Evolutionary conservation across 2,113 vertebrate species (phyloP).

Genomic region (Fulica atra): DNA sequence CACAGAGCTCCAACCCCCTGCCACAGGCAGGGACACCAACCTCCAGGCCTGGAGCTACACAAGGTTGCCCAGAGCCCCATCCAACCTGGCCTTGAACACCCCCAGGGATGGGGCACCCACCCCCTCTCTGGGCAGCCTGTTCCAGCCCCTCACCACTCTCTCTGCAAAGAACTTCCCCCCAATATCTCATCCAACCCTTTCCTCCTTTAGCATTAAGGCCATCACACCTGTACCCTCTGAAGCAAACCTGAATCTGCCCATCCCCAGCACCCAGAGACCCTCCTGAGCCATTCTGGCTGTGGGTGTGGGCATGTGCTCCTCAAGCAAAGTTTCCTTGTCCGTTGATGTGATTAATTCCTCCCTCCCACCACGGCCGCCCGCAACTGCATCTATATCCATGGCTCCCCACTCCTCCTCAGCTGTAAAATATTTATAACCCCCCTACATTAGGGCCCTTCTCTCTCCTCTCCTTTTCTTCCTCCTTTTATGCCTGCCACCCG

Average conservation of each 20-base stretch:
- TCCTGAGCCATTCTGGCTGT: background rate
- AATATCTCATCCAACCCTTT: too few species aligned
- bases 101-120: too few species aligned
- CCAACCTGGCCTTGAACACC: too few species aligned
- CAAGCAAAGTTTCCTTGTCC: background rate
- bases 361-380: conserved; percentile 38
- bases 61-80: too few species aligned
- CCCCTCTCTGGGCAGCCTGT: too few species aligned
- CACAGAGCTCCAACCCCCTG: too few species aligned
- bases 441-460: conserved; percentile 7
- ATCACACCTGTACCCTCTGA: background rate
- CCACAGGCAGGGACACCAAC: too few species aligned
- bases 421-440: conserved; percentile 60
- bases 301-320: background rate
- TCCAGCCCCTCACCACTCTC: too few species aligned
- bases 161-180: too few species aligned
- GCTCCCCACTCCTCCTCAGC: conserved; percentile 58
- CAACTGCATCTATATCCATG: conserved; percentile 19
- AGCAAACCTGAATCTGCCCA: background rate
- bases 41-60: too few species aligned
- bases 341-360: conserved; percentile 53
- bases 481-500: background rate
- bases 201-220: too few species aligned
- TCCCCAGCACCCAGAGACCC: background rate
- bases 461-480: background rate